Conservation (phyloP, 1,140 invertebrate genomes). For the Phymastichus coffea region DNA sequence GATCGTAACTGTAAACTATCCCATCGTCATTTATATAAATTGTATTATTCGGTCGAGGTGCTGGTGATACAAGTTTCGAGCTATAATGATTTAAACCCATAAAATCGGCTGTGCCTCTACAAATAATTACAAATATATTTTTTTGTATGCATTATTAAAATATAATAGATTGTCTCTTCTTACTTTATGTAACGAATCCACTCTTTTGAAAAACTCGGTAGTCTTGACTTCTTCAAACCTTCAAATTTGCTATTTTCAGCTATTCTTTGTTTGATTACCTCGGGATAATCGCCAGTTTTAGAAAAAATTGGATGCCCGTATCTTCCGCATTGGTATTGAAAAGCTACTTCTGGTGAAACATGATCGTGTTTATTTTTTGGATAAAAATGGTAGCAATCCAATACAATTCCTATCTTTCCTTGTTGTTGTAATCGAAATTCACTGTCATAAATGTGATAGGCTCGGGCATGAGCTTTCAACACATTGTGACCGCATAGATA, state of each 20-base stretch:
- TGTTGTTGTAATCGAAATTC: constrained; percentile 61
- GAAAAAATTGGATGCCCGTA: constrained; percentile 64
- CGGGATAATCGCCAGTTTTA: constrained; percentile 62
- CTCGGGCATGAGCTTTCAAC: constrained; percentile 43
- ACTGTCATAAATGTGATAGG: constrained; percentile 60
- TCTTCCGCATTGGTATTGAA: constrained; percentile 61
- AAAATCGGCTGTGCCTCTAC: constrained; percentile 57
- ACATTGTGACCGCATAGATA: constrained; percentile 43
- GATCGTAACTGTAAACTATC: constrained; percentile 29
- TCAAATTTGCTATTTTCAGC: constrained; percentile 58
- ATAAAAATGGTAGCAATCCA: constrained; percentile 9
- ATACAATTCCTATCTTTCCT: constrained; percentile 49
- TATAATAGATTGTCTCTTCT: not conserved
- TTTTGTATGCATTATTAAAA: not conserved
- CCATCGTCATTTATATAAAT: constrained; percentile 40
- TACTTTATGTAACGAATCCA: constrained; percentile 50
- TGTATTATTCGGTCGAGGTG: constrained; percentile 31
- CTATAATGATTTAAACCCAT: constrained; percentile 64
- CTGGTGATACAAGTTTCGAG: constrained; percentile 38
- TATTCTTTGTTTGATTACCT: constrained; percentile 57
- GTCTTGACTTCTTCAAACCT: constrained; percentile 54
- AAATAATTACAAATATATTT: constrained; percentile 5
- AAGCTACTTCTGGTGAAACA: constrained; percentile 29
- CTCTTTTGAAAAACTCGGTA: constrained; percentile 55
- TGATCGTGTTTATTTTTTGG: constrained; percentile 29